A percentile compares a stretch with the other conserved stretches of the same genome.
Conservation (phyloP, 2,113 vertebrate species). For the Macaca nemestrina region DNA sequence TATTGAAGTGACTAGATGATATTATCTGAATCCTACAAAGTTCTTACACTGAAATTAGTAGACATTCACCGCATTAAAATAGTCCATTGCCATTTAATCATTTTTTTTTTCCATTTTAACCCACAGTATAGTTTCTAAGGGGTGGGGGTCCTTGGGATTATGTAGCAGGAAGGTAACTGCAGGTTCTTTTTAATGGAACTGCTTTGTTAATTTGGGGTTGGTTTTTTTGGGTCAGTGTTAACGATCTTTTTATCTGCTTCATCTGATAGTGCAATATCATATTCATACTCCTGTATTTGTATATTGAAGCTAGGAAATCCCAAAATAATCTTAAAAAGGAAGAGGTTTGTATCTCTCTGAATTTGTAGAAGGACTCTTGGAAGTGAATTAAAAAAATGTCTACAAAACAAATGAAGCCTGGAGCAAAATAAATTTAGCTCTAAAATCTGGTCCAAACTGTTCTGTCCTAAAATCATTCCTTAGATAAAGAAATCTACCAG, state of each 20-base stretch:
- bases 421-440: neutral
- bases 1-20: neutral
- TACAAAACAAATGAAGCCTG: neutral
- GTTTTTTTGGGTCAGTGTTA: neutral
- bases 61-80: constrained; percentile 16
- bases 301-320: neutral
- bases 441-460: constrained; percentile 1
- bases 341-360: neutral
- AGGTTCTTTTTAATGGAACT: neutral
- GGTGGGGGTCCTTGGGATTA: neutral
- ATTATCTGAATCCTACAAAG: neutral
- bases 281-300: neutral
- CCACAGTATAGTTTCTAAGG: neutral
- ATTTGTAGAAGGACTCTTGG: neutral
- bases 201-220: neutral
- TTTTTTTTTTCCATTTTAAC: neutral
- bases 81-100: constrained; percentile 15
- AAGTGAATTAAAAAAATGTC: neutral
- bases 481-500: neutral
- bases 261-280: neutral
- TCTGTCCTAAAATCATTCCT: neutral
- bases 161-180: neutral
- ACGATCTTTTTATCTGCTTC: neutral
- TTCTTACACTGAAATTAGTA: constrained; percentile 40
- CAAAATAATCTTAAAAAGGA: neutral